Percentiles rank a stretch among this genome's conserved stretches.
Conservation (phyloP, 1,140 invertebrate species). For the Lasioglossum baleicum region DNA sequence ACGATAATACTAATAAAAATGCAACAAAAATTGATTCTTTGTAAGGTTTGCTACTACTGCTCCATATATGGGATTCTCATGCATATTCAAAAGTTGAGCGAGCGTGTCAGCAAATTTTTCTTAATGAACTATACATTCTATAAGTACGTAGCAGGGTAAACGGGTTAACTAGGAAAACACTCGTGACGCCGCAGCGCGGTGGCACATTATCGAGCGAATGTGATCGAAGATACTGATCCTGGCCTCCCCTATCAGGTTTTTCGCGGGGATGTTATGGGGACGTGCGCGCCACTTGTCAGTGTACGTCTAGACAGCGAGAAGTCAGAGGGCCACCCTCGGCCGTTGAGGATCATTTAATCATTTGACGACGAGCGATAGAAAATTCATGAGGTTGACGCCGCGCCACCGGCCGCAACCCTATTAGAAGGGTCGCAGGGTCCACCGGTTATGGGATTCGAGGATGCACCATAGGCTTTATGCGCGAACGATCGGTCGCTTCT, state of each 20-base stretch:
- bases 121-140: no score
- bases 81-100: no score
- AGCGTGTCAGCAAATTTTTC: no score
- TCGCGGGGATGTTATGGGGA: constrained; percentile 56
- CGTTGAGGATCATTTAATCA: constrained; percentile 72
- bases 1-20: no score
- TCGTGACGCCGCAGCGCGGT: no score
- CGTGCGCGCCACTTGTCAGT: constrained; percentile 66
- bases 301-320: constrained; percentile 43
- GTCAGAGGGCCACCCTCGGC: constrained; percentile 50
- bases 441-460: constrained; percentile 35
- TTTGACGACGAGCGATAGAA: constrained; percentile 72
- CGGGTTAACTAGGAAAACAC: no score
- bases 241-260: not conserved
- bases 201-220: no score
- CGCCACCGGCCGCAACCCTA: constrained; percentile 57
- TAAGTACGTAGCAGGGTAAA: no score
- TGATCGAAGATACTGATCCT: not conserved
- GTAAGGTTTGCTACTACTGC: no score
- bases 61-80: no score
- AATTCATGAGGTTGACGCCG: constrained; percentile 74
- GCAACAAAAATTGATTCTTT: no score
- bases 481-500: constrained; percentile 50
- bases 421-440: constrained; percentile 49
- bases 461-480: constrained; percentile 45